Evolutionary conservation across 1,140 invertebrate species (phyloP).

Genomic region (Drosophila eugracilis): DNA sequence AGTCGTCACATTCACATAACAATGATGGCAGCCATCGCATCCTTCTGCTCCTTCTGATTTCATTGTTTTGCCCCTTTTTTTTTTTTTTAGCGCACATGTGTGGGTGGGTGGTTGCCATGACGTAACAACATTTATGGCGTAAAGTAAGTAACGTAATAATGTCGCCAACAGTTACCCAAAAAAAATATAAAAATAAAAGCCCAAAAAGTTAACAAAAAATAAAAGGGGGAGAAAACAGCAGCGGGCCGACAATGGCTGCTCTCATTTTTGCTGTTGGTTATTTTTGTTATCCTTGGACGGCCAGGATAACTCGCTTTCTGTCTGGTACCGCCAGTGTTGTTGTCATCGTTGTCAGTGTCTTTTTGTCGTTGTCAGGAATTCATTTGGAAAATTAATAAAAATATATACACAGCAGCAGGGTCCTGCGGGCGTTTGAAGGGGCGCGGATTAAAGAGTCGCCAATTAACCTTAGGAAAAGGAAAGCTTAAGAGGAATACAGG

Average conservation of each 20-base stretch:
- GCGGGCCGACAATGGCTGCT: conserved; percentile 60
- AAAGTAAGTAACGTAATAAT: conserved; percentile 80
- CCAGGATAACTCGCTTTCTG: conserved; percentile 46
- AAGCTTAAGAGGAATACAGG: background rate
- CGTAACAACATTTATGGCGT: conserved; percentile 81
- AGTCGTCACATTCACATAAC: conserved; percentile 85
- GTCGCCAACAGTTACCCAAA: conserved; percentile 79
- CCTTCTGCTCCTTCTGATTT: conserved; percentile 19
- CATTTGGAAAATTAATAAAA: conserved; percentile 84
- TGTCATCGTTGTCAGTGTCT: conserved; percentile 45
- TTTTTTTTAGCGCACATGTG: conserved; percentile 46
- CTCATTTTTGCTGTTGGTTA: conserved; percentile 19
- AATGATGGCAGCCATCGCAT: conserved; percentile 72
- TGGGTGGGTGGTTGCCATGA: conserved; percentile 42
- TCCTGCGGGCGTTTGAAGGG: conserved; percentile 37
- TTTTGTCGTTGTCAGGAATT: conserved; percentile 70
- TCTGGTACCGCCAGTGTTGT: conserved; percentile 45
- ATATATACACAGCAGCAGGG: conserved; percentile 43
- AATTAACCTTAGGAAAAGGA: background rate
- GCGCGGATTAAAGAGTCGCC: conserved; percentile 28
- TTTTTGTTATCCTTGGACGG: conserved; percentile 44
- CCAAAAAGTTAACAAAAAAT: too few relatives aligned
- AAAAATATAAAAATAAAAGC: conserved; percentile 12
- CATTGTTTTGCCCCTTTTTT: conserved; percentile 61
- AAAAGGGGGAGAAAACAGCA: conserved; percentile 34